Evolutionary conservation across 2,888 invertebrate genomes (phyloP).

Genomic region (Agrilus biguttatus): DNA sequence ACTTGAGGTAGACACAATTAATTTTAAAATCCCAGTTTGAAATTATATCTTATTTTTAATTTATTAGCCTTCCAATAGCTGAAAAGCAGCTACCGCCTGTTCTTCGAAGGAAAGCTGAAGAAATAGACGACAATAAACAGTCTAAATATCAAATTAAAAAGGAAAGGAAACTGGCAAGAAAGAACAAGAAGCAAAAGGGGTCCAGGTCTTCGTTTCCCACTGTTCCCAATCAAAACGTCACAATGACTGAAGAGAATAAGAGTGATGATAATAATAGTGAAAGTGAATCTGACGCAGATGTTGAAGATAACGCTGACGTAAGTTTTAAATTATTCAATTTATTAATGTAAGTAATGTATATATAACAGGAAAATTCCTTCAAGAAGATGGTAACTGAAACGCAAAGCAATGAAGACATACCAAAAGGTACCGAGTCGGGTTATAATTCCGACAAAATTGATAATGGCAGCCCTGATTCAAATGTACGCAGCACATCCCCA

Average conservation of each 20-base stretch:
- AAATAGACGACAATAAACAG: constrained; percentile 36
- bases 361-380: constrained; percentile 7
- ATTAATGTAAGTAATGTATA: neutral
- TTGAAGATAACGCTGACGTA: constrained; percentile 62
- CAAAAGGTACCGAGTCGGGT: constrained; percentile 44
- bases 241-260: constrained; percentile 12
- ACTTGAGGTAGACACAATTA: constrained; percentile 39
- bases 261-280: constrained; percentile 39
- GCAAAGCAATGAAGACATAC: constrained; percentile 4
- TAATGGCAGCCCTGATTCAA: constrained; percentile 25
- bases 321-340: neutral
- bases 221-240: neutral
- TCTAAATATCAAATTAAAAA: constrained; percentile 54
- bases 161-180: constrained; percentile 43
- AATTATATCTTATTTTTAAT: neutral
- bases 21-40: neutral
- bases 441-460: constrained; percentile 46
- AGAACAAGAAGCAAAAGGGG: constrained; percentile 34
- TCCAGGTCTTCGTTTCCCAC: constrained; percentile 14
- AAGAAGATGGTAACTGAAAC: constrained; percentile 5
- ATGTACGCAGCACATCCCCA: constrained; percentile 20
- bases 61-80: constrained; percentile 72
- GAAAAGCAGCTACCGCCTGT: constrained; percentile 60
- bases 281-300: constrained; percentile 65
- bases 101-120: constrained; percentile 31